phyloP scores from a whole-genome alignment of 2,113 vertebrate genomes.

The Himantopus leucocephalus region DNA sequence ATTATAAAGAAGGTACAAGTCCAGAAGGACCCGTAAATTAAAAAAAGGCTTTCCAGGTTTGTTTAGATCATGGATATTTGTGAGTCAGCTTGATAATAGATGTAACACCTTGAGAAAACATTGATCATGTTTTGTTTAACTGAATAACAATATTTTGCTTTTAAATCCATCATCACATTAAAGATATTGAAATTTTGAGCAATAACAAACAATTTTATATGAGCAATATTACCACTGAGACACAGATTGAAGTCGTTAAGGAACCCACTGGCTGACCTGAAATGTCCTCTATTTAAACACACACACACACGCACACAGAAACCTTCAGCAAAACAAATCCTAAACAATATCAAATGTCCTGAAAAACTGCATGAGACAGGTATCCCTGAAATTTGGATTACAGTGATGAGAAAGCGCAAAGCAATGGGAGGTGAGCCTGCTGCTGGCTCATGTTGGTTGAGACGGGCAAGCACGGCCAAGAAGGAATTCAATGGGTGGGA shows the following conservation, averaged over 20 bases:
- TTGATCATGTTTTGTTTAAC: slow-evolving; percentile 50
- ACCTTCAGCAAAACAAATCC: background rate
- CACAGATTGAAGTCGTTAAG: slow-evolving; percentile 74
- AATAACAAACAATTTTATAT: slow-evolving; percentile 69
- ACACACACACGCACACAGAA: background rate
- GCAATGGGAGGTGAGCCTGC: background rate
- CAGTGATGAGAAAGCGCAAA: background rate
- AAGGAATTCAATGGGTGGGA: slow-evolving; percentile 1
- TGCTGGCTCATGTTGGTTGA: background rate
- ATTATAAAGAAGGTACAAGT: slow-evolving; percentile 61
- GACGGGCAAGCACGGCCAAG: background rate
- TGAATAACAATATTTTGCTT: slow-evolving; percentile 65
- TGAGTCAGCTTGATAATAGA: slow-evolving; percentile 30
- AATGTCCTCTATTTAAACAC: slow-evolving; percentile 53
- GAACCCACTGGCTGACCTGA: slow-evolving; percentile 60
- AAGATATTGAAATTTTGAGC: slow-evolving; percentile 72
- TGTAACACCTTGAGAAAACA: slow-evolving; percentile 66
- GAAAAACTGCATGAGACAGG: background rate
- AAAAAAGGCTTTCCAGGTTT: slow-evolving; percentile 40
- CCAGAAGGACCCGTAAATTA: slow-evolving; percentile 49
- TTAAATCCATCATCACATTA: slow-evolving; percentile 74
- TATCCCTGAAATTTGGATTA: background rate
- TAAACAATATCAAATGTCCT: background rate
- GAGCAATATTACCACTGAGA: slow-evolving; percentile 63
- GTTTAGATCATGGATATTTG: slow-evolving; percentile 62